These are phyloP conservation scores for Sarcophaga rosellei DNA, from an alignment of 2,888 invertebrate genomes.

Conservation along the genomic window DNA sequence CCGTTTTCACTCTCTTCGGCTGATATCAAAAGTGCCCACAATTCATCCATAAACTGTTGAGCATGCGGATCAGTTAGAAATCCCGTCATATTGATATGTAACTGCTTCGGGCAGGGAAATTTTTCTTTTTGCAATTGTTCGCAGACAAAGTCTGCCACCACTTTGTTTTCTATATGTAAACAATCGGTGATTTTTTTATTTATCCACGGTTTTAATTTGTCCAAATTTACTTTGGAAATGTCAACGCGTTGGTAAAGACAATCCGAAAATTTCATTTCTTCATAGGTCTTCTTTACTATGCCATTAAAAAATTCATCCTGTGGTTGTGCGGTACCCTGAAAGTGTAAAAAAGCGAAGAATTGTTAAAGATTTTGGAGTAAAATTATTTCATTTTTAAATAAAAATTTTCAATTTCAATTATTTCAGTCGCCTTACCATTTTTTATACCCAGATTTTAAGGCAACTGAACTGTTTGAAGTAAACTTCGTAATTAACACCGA, in stretches of 20 bases:
- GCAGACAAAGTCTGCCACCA: constrained; percentile 98
- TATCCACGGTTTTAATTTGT: constrained; percentile 99
- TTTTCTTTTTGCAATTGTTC: constrained; percentile 97
- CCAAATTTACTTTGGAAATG: constrained; percentile 98
- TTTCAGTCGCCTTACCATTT: no score
- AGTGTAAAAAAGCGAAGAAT: neutral
- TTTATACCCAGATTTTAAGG: no score
- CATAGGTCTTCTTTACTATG: constrained; percentile 98
- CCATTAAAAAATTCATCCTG: constrained; percentile 99
- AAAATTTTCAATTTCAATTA: no score
- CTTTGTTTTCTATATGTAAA: constrained; percentile 98
- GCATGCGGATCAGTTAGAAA: constrained; percentile 99
- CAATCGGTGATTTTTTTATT: constrained; percentile 97
- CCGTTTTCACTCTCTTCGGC: constrained; percentile 98
- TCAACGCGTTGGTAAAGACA: constrained; percentile 97
- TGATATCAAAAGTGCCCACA: constrained; percentile 97
- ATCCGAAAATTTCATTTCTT: constrained; percentile 99
- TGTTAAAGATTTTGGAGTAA: no score
- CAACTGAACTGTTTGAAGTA: no score
- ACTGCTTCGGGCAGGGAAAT: constrained; percentile 98
- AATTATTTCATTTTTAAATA: neutral
- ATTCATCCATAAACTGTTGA: constrained; percentile 97
- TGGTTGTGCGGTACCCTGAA: constrained; percentile 97
- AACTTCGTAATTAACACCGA: no score
- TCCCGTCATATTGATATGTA: constrained; percentile 99